A percentile compares a stretch with the other conserved stretches of the same genome.
These are phyloP conservation scores for Maniola jurtina DNA, from an alignment of 1,140 invertebrate species.

Conservation along the genomic window DNA sequence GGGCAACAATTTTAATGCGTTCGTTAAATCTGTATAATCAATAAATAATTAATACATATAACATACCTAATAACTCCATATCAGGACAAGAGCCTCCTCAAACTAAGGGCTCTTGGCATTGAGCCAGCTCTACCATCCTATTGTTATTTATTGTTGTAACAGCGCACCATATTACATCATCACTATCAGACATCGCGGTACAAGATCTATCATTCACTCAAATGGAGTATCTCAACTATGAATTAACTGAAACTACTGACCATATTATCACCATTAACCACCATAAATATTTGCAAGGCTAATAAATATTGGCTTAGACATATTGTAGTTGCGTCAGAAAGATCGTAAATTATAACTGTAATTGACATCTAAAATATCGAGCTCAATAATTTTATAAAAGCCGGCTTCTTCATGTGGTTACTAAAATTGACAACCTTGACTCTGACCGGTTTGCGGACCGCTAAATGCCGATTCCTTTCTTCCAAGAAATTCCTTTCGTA, in stretches of 20 bases:
- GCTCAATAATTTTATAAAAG: too few relatives aligned
- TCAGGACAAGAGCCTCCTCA: neutral
- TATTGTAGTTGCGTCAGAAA: neutral
- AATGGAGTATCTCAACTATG: too few relatives aligned
- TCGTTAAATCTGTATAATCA: too few relatives aligned
- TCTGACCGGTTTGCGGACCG: neutral
- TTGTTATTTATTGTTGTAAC: neutral
- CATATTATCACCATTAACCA: too few relatives aligned
- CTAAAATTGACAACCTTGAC: constrained; percentile 1
- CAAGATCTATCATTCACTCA: too few relatives aligned
- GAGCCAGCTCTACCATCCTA: neutral
- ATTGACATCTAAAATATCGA: neutral
- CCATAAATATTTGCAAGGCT: neutral
- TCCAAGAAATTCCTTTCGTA: neutral
- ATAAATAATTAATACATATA: too few relatives aligned
- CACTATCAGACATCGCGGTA: too few relatives aligned
- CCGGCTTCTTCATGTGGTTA: neutral
- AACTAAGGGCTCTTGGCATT: neutral
- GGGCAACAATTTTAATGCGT: too few relatives aligned
- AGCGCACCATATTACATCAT: neutral
- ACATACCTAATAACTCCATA: neutral
- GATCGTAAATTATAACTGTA: neutral
- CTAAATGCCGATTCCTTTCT: neutral
- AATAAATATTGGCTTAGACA: neutral
- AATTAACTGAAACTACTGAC: too few relatives aligned